Evolutionary conservation across 2,113 vertebrate genomes (phyloP), one percentile per base, ranked within the genome.

Genomic region (Malaclemys terrapin): DNA sequence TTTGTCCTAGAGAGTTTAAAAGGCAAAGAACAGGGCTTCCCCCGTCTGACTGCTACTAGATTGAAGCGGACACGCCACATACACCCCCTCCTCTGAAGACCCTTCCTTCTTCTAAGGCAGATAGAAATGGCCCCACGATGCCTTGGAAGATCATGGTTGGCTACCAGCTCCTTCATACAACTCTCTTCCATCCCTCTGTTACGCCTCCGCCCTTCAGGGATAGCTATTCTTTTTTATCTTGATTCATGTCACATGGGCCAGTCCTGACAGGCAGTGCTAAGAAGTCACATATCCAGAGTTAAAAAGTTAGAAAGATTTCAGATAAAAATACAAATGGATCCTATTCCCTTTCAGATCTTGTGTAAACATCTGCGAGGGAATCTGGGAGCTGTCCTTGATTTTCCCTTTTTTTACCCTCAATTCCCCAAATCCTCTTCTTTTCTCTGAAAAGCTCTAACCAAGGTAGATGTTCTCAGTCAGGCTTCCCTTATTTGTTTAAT

Each of bases 1-100:
- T 95, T 91, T 89, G 62, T 93, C 84, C 78, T 62, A 69, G 31
- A 12, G 29, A 49, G 10, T 90, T 89, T 94, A 91, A 96, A 96
- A 57, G 95, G 53, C 57, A 35, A 69, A 82, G 84, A 95, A 90
- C 59, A 82, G 86, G 90, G 72, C 80, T 62, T 65, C 19, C 85
- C 59, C 13, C 6, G 5, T 62, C 59, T 80, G 42, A 93, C 76
- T 45, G 62, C 69, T n/a, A 91, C 42, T 76, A 88, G 82, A 53
- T 53, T 82, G 84, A 91, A 94, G 84, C 16, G 72, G 53, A 84
- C 91, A 79, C 57, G 56, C 29, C 29, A 62, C 29, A 82, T 25
- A 57, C 76, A 90, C 94, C 80, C 65, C 87, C 14, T 88, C 79
- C 85, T 85, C 86, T 89, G 52, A 96, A 80, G 89, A 25, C 10